These are phyloP conservation scores for Pterocles gutturalis DNA, from an alignment of 2,113 vertebrate species.

Conservation along the genomic window DNA sequence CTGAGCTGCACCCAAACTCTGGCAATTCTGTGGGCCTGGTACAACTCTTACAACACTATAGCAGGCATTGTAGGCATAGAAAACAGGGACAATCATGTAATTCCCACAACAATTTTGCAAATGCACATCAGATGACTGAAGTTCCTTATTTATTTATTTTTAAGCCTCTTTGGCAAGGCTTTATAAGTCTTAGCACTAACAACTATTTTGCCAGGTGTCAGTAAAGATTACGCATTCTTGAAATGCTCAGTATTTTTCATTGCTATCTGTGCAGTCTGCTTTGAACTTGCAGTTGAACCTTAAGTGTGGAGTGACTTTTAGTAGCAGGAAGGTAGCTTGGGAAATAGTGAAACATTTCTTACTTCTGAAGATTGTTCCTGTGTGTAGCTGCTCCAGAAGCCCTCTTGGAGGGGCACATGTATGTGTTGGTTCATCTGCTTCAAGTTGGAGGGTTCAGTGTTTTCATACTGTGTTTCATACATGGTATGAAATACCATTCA, in stretches of 20 bases:
- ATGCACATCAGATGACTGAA: constrained; percentile 24
- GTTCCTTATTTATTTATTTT: constrained; percentile 48
- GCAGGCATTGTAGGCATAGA: background rate
- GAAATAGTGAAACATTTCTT: background rate
- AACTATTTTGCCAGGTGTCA: constrained; percentile 24
- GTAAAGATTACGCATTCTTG: constrained; percentile 43
- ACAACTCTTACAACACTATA: background rate
- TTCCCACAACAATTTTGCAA: constrained; percentile 7
- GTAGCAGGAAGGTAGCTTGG: background rate
- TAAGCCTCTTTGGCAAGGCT: constrained; percentile 48
- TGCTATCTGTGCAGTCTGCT: background rate
- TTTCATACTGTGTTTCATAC: background rate
- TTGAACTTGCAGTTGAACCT: background rate
- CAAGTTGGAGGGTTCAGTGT: background rate
- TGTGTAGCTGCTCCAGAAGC: background rate
- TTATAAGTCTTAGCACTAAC: constrained; percentile 27
- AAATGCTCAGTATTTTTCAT: constrained; percentile 30
- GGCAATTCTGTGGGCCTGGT: background rate
- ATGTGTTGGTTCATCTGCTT: background rate
- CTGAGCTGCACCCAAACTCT: background rate
- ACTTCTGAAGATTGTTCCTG: background rate
- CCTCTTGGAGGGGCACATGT: background rate
- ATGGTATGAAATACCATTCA: too few relatives aligned
- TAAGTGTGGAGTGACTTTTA: background rate
- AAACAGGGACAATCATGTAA: background rate